Evolutionary conservation across 2,113 vertebrate species (phyloP).

Genomic region (Hydrochoerus hydrochaeris): DNA sequence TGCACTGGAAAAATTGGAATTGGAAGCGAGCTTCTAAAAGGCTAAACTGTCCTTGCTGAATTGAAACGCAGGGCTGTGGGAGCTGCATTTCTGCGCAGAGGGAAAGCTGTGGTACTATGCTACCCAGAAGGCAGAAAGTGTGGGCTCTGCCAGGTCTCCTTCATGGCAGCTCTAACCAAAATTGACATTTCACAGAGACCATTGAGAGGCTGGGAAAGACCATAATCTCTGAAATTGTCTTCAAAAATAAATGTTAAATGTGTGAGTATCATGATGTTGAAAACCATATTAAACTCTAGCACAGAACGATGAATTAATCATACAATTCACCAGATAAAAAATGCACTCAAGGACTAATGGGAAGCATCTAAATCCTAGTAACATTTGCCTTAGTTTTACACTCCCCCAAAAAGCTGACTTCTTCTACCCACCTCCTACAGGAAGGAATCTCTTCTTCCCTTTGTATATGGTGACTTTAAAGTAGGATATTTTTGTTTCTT

Average conservation of each 20-base stretch:
- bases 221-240: neutral
- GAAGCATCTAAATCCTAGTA: neutral
- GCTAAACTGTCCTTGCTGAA: neutral
- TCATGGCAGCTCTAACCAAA: neutral
- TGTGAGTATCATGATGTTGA: neutral
- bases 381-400: neutral
- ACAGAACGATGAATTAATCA: neutral
- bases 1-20: neutral
- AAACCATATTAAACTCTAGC: neutral
- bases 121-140: neutral
- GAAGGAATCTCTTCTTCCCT: neutral
- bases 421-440: neutral
- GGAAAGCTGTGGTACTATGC: neutral
- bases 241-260: slow-evolving; percentile 8
- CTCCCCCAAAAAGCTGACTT: neutral
- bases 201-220: neutral
- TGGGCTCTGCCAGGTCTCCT: neutral
- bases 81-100: neutral
- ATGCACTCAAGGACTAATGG: neutral
- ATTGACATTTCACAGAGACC: slow-evolving; percentile 24
- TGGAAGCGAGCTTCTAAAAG: neutral
- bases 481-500: neutral
- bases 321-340: slow-evolving; percentile 14
- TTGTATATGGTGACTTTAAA: neutral
- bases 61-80: neutral